These are phyloP conservation scores for Chloroceryle inda DNA, from an alignment of 2,797 vertebrate genomes.

Conservation along the genomic window DNA sequence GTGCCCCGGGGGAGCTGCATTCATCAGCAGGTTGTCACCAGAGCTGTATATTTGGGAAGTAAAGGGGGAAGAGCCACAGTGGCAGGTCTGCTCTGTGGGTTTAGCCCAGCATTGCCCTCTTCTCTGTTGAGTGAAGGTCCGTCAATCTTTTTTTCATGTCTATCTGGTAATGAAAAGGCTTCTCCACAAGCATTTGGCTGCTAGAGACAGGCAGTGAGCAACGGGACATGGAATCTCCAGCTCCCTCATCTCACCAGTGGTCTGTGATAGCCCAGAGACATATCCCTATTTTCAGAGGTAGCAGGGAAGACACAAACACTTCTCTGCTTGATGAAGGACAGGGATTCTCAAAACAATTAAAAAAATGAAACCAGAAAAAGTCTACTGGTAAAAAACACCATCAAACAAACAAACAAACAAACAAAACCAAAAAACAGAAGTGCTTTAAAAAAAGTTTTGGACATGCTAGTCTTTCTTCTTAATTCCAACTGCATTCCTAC, in stretches of 20 bases:
- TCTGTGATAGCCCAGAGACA: neutral
- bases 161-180: neutral
- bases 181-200: neutral
- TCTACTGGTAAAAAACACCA: neutral
- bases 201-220: neutral
- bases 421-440: neutral
- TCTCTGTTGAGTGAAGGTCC: neutral
- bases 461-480: neutral
- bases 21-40: neutral
- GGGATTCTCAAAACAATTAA: accelerated
- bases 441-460: neutral
- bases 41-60: neutral
- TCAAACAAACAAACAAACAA: too few relatives aligned
- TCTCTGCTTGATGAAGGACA: neutral
- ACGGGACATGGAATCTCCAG: accelerated
- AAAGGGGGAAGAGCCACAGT: accelerated
- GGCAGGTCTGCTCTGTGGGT: neutral
- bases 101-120: neutral
- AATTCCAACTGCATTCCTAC: neutral
- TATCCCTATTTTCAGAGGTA: neutral
- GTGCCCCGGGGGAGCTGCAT: accelerated
- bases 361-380: neutral
- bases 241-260: neutral
- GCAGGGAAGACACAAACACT: neutral
- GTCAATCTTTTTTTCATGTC: accelerated